Evolutionary conservation across 2,113 vertebrate species (phyloP).

Genomic region (Nycticorax nycticorax): DNA sequence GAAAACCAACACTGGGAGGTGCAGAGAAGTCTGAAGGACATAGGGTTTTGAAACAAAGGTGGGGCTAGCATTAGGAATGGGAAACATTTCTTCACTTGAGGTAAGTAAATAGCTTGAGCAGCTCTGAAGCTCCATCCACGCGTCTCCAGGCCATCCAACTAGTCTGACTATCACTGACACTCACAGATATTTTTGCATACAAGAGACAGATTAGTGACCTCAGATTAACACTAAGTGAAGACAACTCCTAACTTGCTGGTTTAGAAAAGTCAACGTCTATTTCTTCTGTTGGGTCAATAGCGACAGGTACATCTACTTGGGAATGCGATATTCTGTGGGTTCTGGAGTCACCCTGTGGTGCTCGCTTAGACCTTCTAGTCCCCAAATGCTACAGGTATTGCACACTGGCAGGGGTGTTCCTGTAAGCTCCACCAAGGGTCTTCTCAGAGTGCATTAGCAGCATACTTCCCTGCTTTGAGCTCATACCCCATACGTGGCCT

Average conservation of each 20-base stretch:
- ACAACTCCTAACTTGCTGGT: background rate
- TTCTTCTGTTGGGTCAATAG: background rate
- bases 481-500: background rate
- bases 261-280: background rate
- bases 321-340: background rate
- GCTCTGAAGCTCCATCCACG: background rate
- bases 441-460: background rate
- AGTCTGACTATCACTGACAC: background rate
- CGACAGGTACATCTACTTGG: background rate
- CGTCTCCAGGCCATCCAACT: background rate
- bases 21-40: background rate
- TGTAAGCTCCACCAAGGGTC: background rate
- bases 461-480: background rate
- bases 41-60: background rate
- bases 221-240: background rate
- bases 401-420: background rate
- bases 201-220: background rate
- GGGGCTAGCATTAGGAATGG: background rate
- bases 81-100: background rate
- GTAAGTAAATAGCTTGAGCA: background rate
- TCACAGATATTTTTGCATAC: background rate
- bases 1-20: background rate
- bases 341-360: background rate
- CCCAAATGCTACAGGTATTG: accelerated
- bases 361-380: background rate